Base-by-base conservation (phyloP, 1,140 invertebrate species). In the Luehdorfia chinensis region DNA sequence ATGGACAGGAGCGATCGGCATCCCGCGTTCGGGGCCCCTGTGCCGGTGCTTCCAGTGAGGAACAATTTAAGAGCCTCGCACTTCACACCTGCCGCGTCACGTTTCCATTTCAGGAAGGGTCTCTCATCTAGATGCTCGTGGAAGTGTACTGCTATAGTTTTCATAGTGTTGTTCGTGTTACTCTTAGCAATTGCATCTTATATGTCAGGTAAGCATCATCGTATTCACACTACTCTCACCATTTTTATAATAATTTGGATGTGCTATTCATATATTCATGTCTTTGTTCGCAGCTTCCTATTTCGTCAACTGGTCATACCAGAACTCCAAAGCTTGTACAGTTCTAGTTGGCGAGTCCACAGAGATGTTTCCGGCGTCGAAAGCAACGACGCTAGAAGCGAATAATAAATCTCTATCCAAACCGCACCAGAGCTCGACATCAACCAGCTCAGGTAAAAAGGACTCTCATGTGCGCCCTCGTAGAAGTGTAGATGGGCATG, bases 81-180 rank as follows among this genome's bases (percentile, higher is more conserved):
- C 66, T 92, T 92, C 61, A 89, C 91, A 14, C 90, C 90, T 13
- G 66, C 75, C 6, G 91, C 91, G 13, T 88, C 88, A 34, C 87
- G 93, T 21, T 94, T 95, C 80, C 95, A 97, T 78, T 95, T 96
- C 71, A 93, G 94, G 68, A 97, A 97, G 88, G 94, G 93, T 55
- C 89, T 95, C 58, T 91, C 94, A 14, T 95, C 94, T 23, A 91
- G 91, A 78, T 97, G 96, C 84, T 94, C 93, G 37, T 97, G 96
- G 94, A 95, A 95, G 83, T 94, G 96, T 76, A 92, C 95, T 36
- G 94, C 95, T 13, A 93, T 97, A 65, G 90, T 93, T 37, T 93
- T 96, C 66, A 93, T 97, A 65, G 91, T 95, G 72, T 89, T 96
- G 50, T 92, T 93, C 52, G 90, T 95, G 52, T 90, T 95, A 54